A percentile compares a stretch with the other conserved stretches of the same genome.
Evolutionary conservation across 2,888 invertebrate species (phyloP).

Genomic region (Rhingia campestris): DNA sequence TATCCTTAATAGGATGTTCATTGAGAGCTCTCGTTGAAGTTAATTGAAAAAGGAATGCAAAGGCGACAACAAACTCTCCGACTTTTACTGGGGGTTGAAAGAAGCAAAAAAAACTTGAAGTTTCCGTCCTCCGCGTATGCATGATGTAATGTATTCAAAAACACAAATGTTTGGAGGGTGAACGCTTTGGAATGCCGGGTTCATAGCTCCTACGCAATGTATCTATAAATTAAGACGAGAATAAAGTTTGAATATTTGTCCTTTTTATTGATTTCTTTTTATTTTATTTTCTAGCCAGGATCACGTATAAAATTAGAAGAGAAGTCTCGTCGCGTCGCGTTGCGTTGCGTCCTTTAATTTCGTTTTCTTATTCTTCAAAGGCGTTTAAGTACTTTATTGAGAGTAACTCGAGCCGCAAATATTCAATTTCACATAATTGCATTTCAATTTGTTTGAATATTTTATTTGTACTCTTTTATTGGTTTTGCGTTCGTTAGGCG

Average conservation of each 20-base stretch:
- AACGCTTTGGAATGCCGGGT: conserved; percentile 63
- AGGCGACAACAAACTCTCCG: conserved; percentile 24
- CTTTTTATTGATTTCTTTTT: conserved; percentile 58
- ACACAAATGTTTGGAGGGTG: conserved; percentile 66
- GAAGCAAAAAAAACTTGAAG: conserved; percentile 21
- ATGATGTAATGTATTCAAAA: conserved; percentile 67
- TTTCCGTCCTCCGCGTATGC: conserved; percentile 9
- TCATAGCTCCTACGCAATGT: conserved; percentile 53
- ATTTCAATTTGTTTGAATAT: conserved; percentile 69
- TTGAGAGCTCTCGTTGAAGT: conserved; percentile 72
- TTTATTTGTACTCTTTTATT: conserved; percentile 41
- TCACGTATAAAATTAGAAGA: conserved; percentile 68
- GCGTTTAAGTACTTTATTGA: conserved; percentile 61
- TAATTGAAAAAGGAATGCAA: conserved; percentile 72
- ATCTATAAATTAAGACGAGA: conserved; percentile 60
- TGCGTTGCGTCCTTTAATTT: conserved; percentile 47
- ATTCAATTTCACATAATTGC: conserved; percentile 72
- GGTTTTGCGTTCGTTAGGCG: conserved; percentile 41
- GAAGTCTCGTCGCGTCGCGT: conserved; percentile 13
- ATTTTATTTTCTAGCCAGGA: conserved; percentile 35
- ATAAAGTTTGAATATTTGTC: conserved; percentile 47
- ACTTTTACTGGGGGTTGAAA: conserved; percentile 17
- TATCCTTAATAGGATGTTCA: conserved; percentile 73
- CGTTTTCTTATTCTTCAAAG: conserved; percentile 62
- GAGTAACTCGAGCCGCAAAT: conserved; percentile 73